phyloP scores from a whole-genome alignment of 2,888 invertebrate genomes.

The Heliconius erato region DNA sequence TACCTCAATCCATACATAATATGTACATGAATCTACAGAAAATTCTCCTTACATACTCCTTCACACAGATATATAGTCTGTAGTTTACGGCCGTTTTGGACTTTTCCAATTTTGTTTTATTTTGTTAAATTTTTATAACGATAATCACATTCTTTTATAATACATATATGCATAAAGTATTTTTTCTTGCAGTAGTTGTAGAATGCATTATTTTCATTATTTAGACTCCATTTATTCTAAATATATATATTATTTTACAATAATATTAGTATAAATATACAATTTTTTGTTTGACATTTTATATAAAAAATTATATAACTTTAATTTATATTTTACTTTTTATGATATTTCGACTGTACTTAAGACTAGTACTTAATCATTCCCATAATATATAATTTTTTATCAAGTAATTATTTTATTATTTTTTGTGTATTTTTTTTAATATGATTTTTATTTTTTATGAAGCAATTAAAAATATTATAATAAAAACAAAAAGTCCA shows the following conservation, averaged over 20 bases:
- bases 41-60: too few relatives aligned
- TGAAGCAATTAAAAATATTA: neutral
- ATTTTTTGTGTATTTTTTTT: neutral
- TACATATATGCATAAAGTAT: neutral
- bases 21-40: neutral
- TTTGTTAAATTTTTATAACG: too few relatives aligned
- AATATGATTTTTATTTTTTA: too few relatives aligned
- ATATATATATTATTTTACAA: neutral
- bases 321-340: neutral
- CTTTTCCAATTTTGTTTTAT: too few relatives aligned
- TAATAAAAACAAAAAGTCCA: neutral
- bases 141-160: too few relatives aligned
- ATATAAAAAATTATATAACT: neutral
- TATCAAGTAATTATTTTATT: neutral
- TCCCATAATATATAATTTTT: constrained; percentile 8
- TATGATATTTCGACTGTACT: neutral
- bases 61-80: too few relatives aligned
- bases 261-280: neutral
- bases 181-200: neutral
- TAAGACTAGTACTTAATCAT: constrained; percentile 23
- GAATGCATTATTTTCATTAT: neutral
- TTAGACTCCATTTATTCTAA: neutral
- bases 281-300: neutral
- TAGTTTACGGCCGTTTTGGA: too few relatives aligned
- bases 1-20: neutral